Evolutionary conservation across 2,797 vertebrate species (phyloP).

Genomic region (Eleutherodactylus coqui): DNA sequence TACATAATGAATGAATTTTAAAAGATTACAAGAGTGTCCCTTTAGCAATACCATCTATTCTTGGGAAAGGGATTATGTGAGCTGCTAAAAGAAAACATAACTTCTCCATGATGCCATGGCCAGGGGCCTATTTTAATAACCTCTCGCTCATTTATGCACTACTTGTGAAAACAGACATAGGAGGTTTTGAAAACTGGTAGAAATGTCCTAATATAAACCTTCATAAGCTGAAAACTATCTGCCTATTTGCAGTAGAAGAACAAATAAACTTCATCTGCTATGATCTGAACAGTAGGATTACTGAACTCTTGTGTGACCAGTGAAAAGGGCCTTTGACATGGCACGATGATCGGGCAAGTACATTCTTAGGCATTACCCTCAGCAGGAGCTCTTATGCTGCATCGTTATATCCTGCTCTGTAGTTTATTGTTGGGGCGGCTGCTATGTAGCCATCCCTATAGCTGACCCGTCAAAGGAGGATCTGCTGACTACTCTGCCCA

Average conservation of each 20-base stretch:
- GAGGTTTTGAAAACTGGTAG: not conserved
- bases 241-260: not conserved
- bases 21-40: no score
- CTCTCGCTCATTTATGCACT: not conserved
- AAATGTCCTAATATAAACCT: not conserved
- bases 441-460: no score
- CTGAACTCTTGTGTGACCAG: not conserved
- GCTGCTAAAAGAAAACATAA: not conserved
- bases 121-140: not conserved
- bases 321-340: no score
- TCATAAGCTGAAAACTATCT: not conserved
- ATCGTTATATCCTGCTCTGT: no score
- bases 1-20: no score
- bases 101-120: not conserved
- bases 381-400: no score
- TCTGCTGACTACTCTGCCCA: no score
- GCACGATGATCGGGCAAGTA: no score
- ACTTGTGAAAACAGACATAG: not conserved
- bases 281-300: not conserved
- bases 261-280: not conserved
- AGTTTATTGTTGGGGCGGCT: no score
- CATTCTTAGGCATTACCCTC: no score
- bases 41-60: not conserved
- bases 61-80: not conserved
- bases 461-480: no score